Conservation (phyloP, 2,888 invertebrate genomes). For the Parnassius orleans region DNA sequence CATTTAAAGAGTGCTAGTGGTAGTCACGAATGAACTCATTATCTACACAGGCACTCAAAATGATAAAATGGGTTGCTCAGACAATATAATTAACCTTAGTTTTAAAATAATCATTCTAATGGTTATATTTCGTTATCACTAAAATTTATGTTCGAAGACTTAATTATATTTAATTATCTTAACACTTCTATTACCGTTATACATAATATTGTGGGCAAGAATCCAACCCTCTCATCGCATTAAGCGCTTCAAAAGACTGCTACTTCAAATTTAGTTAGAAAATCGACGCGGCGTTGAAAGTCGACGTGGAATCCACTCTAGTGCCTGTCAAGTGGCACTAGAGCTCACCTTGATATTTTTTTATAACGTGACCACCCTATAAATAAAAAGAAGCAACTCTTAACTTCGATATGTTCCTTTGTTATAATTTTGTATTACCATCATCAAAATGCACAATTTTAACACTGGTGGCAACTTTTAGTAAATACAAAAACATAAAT, state of each 20-base stretch:
- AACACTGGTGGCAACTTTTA: no score
- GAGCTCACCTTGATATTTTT: slow-evolving; percentile 58
- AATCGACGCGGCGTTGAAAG: slow-evolving; percentile 44
- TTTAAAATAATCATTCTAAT: no score
- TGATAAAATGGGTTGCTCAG: no score
- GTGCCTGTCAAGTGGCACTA: slow-evolving; percentile 59
- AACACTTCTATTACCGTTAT: slow-evolving; percentile 39
- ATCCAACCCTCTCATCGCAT: slow-evolving; percentile 21
- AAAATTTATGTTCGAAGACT: no score
- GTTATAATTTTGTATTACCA: slow-evolving; percentile 31
- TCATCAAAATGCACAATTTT: no score
- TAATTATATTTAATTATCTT: slow-evolving; percentile 45
- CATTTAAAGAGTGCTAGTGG: no score
- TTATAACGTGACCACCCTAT: slow-evolving; percentile 45
- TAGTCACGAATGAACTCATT: no score
- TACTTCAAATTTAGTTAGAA: slow-evolving; percentile 65
- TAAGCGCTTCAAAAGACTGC: slow-evolving; percentile 45
- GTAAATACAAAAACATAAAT: no score
- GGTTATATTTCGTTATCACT: no score
- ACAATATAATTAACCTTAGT: no score
- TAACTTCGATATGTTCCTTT: slow-evolving; percentile 34
- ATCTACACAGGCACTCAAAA: no score
- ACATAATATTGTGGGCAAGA: slow-evolving; percentile 3
- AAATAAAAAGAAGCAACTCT: slow-evolving; percentile 36
- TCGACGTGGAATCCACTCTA: slow-evolving; percentile 59